Conservation (phyloP, 2,113 vertebrate species). For the Lycocorax pyrrhopterus region DNA sequence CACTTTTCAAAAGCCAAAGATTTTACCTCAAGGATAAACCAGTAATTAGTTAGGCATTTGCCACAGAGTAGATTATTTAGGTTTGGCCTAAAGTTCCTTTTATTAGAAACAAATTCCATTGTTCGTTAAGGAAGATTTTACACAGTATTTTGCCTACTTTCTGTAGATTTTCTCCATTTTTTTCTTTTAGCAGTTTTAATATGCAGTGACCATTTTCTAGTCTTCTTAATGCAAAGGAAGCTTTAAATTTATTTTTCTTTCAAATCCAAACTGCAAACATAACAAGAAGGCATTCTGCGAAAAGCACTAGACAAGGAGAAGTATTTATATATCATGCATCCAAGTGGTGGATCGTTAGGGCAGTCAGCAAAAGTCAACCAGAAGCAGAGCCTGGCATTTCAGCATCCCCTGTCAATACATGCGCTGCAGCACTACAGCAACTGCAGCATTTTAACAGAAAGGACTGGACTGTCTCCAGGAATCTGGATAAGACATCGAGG, state of each 20-base stretch:
- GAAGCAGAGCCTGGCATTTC: slow-evolving; percentile 12
- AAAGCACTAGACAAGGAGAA: background rate
- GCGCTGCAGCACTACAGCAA: background rate
- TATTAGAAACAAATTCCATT: background rate
- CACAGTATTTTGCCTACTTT: background rate
- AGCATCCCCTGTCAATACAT: background rate
- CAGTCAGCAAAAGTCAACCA: background rate
- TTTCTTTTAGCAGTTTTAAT: background rate
- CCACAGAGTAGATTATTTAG: background rate
- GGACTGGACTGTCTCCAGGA: slow-evolving; percentile 13
- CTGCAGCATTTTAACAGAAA: background rate
- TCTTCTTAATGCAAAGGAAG: background rate
- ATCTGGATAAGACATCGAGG: background rate
- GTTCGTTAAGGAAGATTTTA: background rate
- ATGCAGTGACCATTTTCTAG: background rate
- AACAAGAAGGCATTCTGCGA: background rate
- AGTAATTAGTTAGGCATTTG: background rate
- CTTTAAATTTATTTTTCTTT: background rate
- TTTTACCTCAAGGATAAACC: background rate
- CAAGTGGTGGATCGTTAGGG: background rate
- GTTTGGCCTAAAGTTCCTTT: background rate
- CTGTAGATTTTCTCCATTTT: background rate
- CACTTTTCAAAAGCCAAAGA: background rate
- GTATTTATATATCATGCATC: background rate
- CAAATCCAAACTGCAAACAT: background rate